A percentile compares a stretch with the other conserved stretches of the same genome.
Evolutionary conservation across 2,888 invertebrate species (phyloP).

Genomic region (Agrypnus murinus): DNA sequence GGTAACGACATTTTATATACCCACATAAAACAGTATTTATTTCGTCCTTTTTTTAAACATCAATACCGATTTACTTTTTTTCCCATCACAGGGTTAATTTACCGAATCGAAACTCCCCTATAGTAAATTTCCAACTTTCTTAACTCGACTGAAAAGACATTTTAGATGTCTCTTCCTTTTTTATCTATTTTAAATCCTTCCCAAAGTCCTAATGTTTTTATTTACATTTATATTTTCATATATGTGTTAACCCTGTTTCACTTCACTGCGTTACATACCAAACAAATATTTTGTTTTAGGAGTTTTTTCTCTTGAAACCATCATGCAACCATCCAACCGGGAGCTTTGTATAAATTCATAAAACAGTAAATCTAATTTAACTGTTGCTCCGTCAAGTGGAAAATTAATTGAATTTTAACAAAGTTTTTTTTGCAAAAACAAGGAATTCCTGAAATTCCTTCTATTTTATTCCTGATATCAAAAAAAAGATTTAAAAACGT

Average conservation of each 20-base stretch:
- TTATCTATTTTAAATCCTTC: no score
- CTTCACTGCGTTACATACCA: no score
- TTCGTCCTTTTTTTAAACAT: conserved; percentile 21
- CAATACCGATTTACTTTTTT: conserved; percentile 32
- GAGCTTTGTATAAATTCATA: conserved; percentile 2
- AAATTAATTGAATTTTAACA: neutral
- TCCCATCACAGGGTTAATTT: conserved; percentile 27
- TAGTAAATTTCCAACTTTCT: conserved; percentile 33
- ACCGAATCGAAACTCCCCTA: conserved; percentile 23
- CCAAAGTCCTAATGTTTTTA: no score
- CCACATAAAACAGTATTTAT: conserved; percentile 35
- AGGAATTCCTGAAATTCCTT: neutral
- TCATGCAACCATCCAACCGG: no score
- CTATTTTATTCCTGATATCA: neutral
- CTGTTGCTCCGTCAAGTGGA: neutral
- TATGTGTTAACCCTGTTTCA: no score
- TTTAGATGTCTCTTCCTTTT: conserved; percentile 25
- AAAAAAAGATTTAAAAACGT: conserved; percentile 23
- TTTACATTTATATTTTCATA: no score
- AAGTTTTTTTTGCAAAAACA: neutral
- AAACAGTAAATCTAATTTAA: conserved; percentile 15
- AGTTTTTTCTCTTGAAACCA: no score
- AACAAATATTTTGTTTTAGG: no score
- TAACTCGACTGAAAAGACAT: conserved; percentile 36
- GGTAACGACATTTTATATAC: conserved; percentile 35